Conservation (phyloP, 2,888 invertebrate genomes). For the Chrysolina oricalcia region DNA sequence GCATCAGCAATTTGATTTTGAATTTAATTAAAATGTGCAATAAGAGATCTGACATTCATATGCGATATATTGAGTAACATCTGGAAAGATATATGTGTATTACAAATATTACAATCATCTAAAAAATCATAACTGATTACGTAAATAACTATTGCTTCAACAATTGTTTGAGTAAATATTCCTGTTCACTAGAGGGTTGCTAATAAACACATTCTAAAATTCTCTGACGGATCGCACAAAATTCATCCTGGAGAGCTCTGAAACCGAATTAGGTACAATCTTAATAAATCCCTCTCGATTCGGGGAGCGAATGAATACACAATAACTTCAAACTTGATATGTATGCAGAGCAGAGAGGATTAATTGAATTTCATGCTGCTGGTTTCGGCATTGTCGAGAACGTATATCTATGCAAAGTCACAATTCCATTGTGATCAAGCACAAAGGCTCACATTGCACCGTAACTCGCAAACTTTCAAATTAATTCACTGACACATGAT, state of each 20-base stretch:
- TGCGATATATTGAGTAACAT: too few relatives aligned
- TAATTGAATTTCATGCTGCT: conserved; percentile 67
- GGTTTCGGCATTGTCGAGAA: conserved; percentile 64
- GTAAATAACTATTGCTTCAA: too few relatives aligned
- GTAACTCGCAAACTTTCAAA: conserved; percentile 68
- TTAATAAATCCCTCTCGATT: conserved; percentile 37
- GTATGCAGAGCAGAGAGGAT: conserved; percentile 64
- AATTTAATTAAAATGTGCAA: too few relatives aligned
- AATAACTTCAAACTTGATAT: conserved; percentile 67
- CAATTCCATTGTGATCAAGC: conserved; percentile 68
- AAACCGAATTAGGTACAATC: conserved; percentile 42
- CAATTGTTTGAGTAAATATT: too few relatives aligned
- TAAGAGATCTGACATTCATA: too few relatives aligned
- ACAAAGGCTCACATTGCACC: conserved; percentile 66
- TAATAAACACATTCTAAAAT: not conserved
- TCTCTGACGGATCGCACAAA: not conserved
- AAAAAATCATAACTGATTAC: too few relatives aligned
- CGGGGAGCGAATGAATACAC: conserved; percentile 58
- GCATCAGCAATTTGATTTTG: too few relatives aligned
- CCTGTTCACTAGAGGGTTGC: not conserved
- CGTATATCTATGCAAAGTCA: conserved; percentile 70
- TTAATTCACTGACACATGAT: conserved; percentile 66
- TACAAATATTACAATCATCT: too few relatives aligned
- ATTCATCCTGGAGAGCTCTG: conserved; percentile 6
- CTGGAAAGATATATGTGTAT: too few relatives aligned